Evolutionary conservation across 2,113 vertebrate genomes (phyloP).

Genomic region (Cercocebus atys): DNA sequence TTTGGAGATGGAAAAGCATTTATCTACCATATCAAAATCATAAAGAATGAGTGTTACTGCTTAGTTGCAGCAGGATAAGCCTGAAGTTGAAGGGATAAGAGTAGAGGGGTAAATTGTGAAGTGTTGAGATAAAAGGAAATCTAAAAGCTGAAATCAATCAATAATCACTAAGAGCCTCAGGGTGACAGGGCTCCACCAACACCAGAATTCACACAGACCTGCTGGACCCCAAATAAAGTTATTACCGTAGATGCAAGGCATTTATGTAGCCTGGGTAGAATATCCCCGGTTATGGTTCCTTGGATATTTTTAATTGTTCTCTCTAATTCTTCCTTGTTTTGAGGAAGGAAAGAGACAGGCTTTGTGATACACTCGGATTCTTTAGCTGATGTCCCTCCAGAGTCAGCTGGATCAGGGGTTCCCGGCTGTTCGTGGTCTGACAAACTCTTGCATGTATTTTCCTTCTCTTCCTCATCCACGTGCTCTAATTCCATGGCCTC

Average conservation of each 20-base stretch:
- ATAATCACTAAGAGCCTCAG: not conserved
- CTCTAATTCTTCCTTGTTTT: slow-evolving; percentile 89
- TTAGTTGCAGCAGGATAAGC: not conserved
- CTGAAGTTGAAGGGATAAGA: not conserved
- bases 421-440: not conserved
- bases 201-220: not conserved
- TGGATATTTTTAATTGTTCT: slow-evolving; percentile 90
- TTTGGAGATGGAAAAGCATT: not conserved
- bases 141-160: not conserved
- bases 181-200: not conserved
- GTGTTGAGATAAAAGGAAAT: not conserved
- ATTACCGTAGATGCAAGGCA: slow-evolving; percentile 94
- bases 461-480: slow-evolving; percentile 80
- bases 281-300: slow-evolving; percentile 86
- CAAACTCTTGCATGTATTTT: not conserved
- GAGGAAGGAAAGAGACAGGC: slow-evolving; percentile 87
- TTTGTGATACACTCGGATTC: slow-evolving; percentile 49
- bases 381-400: not conserved
- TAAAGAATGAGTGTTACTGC: not conserved
- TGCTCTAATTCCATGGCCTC: slow-evolving; percentile 85
- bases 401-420: not conserved
- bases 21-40: not conserved
- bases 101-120: not conserved
- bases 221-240: not conserved
- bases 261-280: slow-evolving; percentile 94